Conservation (phyloP, 2,888 invertebrate genomes). For the Melangyna quadrimaculata region DNA sequence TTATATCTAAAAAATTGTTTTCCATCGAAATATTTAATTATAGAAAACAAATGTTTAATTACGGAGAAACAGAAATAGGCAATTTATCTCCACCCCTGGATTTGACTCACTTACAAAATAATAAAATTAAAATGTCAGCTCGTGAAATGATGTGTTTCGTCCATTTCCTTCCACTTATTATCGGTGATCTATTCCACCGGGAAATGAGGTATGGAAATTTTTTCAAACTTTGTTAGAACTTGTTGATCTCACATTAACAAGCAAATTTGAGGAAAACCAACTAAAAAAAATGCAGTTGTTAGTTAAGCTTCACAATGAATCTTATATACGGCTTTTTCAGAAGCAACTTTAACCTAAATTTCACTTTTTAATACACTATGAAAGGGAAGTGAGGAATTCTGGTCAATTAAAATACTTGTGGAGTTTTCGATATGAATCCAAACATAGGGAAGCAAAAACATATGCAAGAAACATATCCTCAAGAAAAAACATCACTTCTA, state of each 20-base stretch:
- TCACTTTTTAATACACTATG: conserved; percentile 10
- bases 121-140: conserved; percentile 49
- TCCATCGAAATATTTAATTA: conserved; percentile 51
- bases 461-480: conserved; percentile 20
- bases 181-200: conserved; percentile 19
- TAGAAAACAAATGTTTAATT: conserved; percentile 61
- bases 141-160: conserved; percentile 48
- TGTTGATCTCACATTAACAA: neutral
- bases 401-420: conserved; percentile 22
- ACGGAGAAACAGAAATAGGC: conserved; percentile 45
- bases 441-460: conserved; percentile 8
- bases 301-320: neutral
- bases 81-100: conserved; percentile 56
- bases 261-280: neutral
- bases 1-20: conserved; percentile 45
- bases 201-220: conserved; percentile 25
- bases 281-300: neutral
- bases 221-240: neutral
- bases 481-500: neutral
- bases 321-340: neutral
- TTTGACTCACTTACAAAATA: conserved; percentile 19
- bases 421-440: conserved; percentile 19
- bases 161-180: conserved; percentile 47
- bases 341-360: neutral
- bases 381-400: neutral